Percentiles rank a stretch among this genome's conserved stretches.
Evolutionary conservation across 92 coral and sea anemone genomes (phyloP).

Genomic region (Bergia puertoricense): DNA sequence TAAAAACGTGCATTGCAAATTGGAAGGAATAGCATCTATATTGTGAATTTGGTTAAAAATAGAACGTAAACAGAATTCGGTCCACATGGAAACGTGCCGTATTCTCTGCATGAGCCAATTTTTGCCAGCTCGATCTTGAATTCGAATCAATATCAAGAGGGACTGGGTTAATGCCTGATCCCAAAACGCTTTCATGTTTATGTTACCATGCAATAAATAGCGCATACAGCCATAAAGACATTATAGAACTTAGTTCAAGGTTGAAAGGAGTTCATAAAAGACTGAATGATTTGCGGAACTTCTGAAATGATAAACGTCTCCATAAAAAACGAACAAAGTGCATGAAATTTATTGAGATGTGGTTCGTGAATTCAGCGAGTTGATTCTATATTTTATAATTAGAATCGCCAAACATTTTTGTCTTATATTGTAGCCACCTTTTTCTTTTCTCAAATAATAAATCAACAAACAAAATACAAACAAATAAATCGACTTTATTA

Average conservation of each 20-base stretch:
- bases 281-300: background rate
- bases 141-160: background rate
- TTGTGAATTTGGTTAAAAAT: background rate
- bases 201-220: background rate
- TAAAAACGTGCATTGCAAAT: no score
- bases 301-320: no score
- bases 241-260: background rate
- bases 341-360: background rate
- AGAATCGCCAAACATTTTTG: background rate
- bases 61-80: background rate
- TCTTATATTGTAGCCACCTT: no score
- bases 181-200: background rate
- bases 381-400: no score
- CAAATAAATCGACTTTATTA: background rate
- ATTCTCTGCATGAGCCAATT: background rate
- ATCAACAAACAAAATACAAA: background rate
- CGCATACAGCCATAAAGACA: background rate
- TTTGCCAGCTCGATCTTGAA: background rate
- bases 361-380: background rate
- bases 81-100: background rate
- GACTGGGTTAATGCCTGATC: background rate
- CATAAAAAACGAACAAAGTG: background rate
- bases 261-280: background rate
- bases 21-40: background rate
- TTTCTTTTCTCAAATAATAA: no score